Conservation (phyloP, 1,140 invertebrate species). For the Agrilus planipennis region DNA sequence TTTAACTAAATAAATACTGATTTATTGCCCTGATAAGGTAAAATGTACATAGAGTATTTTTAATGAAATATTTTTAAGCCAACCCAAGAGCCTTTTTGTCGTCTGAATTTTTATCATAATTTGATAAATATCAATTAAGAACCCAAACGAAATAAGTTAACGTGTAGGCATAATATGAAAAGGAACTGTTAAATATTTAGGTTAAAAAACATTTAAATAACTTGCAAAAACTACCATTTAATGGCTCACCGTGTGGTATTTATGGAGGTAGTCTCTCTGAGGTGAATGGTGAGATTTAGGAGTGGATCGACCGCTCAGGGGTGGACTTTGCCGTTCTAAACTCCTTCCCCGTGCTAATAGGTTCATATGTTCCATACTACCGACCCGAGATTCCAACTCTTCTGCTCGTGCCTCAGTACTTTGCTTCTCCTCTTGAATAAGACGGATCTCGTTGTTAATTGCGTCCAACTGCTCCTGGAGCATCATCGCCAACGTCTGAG, state of each 20-base stretch:
- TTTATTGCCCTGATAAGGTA: too few species aligned
- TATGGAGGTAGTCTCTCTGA: conserved; percentile 66
- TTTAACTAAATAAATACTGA: too few species aligned
- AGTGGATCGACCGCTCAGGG: conserved; percentile 67
- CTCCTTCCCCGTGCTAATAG: conserved; percentile 63
- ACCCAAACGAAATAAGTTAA: too few species aligned
- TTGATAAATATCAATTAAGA: too few species aligned
- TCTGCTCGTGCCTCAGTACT: conserved; percentile 93
- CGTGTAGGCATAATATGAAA: too few species aligned
- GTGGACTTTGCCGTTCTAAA: conserved; percentile 62
- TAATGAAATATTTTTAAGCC: too few species aligned
- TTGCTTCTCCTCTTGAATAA: conserved; percentile 99
- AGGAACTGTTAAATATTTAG: too few species aligned
- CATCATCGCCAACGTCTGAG: conserved; percentile 95
- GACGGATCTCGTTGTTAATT: conserved; percentile 95
- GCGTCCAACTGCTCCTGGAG: conserved; percentile 98
- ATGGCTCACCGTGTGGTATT: conserved; percentile 74
- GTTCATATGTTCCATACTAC: conserved; percentile 89
- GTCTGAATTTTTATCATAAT: too few species aligned
- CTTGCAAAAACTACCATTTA: too few species aligned
- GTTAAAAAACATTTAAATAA: too few species aligned
- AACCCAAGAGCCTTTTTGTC: too few species aligned
- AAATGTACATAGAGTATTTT: too few species aligned
- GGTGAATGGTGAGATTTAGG: conserved; percentile 67
- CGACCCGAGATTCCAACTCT: conserved; percentile 92